Conservation (phyloP, 2,888 invertebrate species). For the Drosophila fungiperda region DNA sequence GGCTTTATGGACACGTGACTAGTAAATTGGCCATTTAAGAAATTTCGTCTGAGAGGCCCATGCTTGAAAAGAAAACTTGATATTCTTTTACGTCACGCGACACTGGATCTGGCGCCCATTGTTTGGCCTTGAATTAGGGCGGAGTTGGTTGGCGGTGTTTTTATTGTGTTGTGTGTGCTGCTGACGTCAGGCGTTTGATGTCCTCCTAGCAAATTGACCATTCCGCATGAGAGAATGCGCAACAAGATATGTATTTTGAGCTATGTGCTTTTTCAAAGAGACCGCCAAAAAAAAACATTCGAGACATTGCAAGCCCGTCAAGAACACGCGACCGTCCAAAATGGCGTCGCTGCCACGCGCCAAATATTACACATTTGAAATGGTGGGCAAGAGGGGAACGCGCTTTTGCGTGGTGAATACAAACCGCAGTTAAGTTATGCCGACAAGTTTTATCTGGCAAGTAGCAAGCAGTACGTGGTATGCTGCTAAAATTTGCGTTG, state of each 20-base stretch:
- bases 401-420: background rate
- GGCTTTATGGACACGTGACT: slow-evolving; percentile 69
- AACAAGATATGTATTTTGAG: slow-evolving; percentile 61
- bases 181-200: slow-evolving; percentile 65
- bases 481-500: slow-evolving; percentile 44
- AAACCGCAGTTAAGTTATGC: slow-evolving; percentile 65
- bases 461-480: slow-evolving; percentile 42
- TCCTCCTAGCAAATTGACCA: slow-evolving; percentile 64
- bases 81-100: slow-evolving; percentile 75
- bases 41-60: slow-evolving; percentile 41
- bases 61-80: slow-evolving; percentile 55
- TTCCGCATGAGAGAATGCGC: slow-evolving; percentile 70
- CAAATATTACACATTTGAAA: slow-evolving; percentile 40
- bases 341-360: slow-evolving; percentile 73
- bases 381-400: background rate
- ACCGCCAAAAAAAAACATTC: slow-evolving; percentile 7
- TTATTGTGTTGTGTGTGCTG: slow-evolving; percentile 18
- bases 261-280: slow-evolving; percentile 13
- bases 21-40: slow-evolving; percentile 40
- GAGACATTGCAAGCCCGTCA: slow-evolving; percentile 50
- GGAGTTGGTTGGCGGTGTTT: slow-evolving; percentile 23
- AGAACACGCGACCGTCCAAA: slow-evolving; percentile 63
- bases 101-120: slow-evolving; percentile 56
- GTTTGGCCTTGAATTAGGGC: slow-evolving; percentile 69
- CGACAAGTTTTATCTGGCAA: slow-evolving; percentile 61